Evolutionary conservation across 2,113 vertebrate genomes (phyloP), one percentile per base, ranked within the genome.

Genomic region (Corynorhinus townsendii): DNA sequence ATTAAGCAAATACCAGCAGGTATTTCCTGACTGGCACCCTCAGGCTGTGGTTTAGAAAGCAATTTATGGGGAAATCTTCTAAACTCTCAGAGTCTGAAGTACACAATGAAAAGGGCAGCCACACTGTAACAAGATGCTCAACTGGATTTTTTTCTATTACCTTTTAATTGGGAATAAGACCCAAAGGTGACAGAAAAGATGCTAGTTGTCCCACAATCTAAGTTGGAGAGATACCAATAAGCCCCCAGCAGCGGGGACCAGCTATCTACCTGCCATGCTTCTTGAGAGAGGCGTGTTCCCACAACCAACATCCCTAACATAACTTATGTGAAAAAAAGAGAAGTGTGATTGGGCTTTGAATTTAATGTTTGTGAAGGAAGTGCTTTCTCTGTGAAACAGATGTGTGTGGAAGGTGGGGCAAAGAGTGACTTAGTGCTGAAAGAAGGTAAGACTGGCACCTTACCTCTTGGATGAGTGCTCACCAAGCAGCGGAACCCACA

Each of bases 391-490:
- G 4, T 43, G 19, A 38, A 49, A 54, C 22, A 54, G 77, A 11
- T 30, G 11, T 38, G 38, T 68, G 12, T 43, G 2, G 64, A 79
- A n/a, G 3, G 15, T 19, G 4, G 16, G 24, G 11, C 10, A 79
- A 47, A 82, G 33, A 91, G 24, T 33, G 11, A 26, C 33, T 54
- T 49, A 45, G 19, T 24, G 2, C 47, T 52, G 77, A 45, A 66
- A 49, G 30, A 17, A 90, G 9, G 9, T 14, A 15, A 52, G 7
- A 24, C 2, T 24, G 26, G 43, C 3, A 43, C 7, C 5, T 71
- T 14, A 10, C 0, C 11, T n/a, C 71, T 59, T 3, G 0, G 40
- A 17, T 11, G n/a, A 72, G n/a, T 15, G 24, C 22, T 47, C 28
- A 15, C 22, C 73, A 56, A 90, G 9, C 12, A 52, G 1, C 16